Conservation (phyloP, 2,797 vertebrate species). For the Chelonia mydas region DNA sequence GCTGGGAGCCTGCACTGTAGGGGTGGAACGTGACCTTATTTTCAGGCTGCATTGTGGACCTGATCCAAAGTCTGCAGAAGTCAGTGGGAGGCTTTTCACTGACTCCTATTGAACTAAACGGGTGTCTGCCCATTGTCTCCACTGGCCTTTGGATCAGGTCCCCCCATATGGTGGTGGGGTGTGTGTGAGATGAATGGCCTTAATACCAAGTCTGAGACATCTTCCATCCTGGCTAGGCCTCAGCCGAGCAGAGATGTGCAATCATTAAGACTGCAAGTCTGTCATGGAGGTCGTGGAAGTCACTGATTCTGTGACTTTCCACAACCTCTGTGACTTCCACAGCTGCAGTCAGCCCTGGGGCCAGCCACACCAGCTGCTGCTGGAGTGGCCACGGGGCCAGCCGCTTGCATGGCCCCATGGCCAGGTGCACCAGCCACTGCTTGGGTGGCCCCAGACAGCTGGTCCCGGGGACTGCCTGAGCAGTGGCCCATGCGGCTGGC, state of each 20-base stretch:
- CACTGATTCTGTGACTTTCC: no score
- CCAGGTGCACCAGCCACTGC: no score
- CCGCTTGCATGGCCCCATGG: no score
- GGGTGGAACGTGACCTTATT: accelerated
- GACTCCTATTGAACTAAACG: background rate
- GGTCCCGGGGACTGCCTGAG: no score
- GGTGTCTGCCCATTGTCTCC: background rate
- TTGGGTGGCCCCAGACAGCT: no score
- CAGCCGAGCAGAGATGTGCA: background rate
- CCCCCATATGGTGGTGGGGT: background rate
- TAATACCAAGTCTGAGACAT: background rate
- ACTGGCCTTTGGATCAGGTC: background rate
- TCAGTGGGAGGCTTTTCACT: background rate
- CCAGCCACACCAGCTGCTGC: no score
- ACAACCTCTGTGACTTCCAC: no score
- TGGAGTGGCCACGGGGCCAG: no score
- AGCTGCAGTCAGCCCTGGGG: no score
- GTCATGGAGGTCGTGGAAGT: no score
- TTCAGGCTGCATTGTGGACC: background rate
- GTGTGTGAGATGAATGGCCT: background rate
- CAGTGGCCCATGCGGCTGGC: no score
- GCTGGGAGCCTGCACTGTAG: background rate
- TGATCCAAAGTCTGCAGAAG: accelerated
- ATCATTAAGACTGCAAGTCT: background rate
- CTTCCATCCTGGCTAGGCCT: background rate